Percentiles rank a stretch among this genome's conserved stretches.
Evolutionary conservation across 2,888 invertebrate genomes (phyloP).

Genomic region (Andrena praecox): DNA sequence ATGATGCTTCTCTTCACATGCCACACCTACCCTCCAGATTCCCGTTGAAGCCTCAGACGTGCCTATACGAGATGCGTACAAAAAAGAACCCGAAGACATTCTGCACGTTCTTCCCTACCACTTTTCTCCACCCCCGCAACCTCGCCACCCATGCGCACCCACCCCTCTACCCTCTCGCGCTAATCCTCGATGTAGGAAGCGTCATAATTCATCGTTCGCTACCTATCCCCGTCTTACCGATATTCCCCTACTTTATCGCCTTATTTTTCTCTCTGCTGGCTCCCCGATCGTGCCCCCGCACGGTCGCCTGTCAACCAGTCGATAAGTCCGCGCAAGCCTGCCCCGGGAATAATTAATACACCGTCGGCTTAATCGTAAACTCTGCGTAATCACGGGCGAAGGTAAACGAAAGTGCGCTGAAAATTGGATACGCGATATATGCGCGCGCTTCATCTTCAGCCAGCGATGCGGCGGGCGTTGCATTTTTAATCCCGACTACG

Average conservation of each 20-base stretch:
- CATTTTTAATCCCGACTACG: slow-evolving; percentile 27
- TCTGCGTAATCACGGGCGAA: slow-evolving; percentile 35
- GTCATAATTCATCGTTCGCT: slow-evolving; percentile 54
- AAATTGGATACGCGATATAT: slow-evolving; percentile 45
- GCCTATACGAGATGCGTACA: slow-evolving; percentile 59
- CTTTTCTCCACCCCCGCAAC: not conserved
- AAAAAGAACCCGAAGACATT: slow-evolving; percentile 37
- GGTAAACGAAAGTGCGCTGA: slow-evolving; percentile 45
- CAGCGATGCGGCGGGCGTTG: not conserved
- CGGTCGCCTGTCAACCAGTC: slow-evolving; percentile 34
- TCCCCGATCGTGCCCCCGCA: not conserved
- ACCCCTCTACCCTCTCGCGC: not conserved
- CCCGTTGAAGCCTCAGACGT: slow-evolving; percentile 72
- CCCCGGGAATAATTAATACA: slow-evolving; percentile 57
- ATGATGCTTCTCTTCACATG: slow-evolving; percentile 80
- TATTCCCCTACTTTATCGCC: not conserved
- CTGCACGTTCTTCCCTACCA: slow-evolving; percentile 30
- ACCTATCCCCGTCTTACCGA: slow-evolving; percentile 7
- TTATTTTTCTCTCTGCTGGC: not conserved
- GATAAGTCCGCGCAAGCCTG: slow-evolving; percentile 43
- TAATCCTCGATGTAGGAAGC: slow-evolving; percentile 41
- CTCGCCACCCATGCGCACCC: too few species aligned
- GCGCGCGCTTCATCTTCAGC: not conserved
- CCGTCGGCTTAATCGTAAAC: slow-evolving; percentile 43
- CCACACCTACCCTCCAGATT: slow-evolving; percentile 74